Evolutionary conservation across 2,797 vertebrate genomes (phyloP), one percentile per base, ranked within the genome.

Genomic region (Masticophis lateralis): DNA sequence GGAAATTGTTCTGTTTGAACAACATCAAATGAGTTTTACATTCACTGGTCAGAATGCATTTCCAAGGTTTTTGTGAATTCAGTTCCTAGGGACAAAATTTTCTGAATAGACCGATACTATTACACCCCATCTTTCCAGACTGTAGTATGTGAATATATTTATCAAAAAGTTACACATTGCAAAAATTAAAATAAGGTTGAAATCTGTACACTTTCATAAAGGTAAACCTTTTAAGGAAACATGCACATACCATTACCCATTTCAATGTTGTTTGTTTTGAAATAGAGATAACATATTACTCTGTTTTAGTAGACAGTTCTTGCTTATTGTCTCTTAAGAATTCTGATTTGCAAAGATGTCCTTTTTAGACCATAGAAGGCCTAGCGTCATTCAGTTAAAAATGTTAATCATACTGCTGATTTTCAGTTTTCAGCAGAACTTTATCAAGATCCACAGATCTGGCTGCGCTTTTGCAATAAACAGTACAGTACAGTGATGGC

Each of bases 1-100:
- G 96, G 94, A 95, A 97, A 97, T 91, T 95, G 69, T 94, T 97
- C 96, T 96, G 95, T 92, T 94, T 95, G 96, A 93, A 96, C 93
- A 92, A 87, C 96, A 91, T 93, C 96, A 94, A 94, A 97, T 97
- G 94, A 94, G 96, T 97, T 97, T 96, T 92, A 91, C 96, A 96
- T 95, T 96, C 97, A 96, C 95, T 95, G 96, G 94, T 94, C 92
- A 95, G 95, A 92, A 95, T 96, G 79, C 87, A 94, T 94, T 97
- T 98, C 94, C 95, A 97, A 95, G 92, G 27, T n/a, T n/a, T 94
- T 97, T 89, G 91, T 97, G 97, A 96, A 96, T 93, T 59, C 86
- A 66, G 16, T 96, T 93, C 95, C 93, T 27, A 51, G 94, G 94
- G 96, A 95, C 87, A 94, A 95, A 91, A 79, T 59, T 94, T 95